Conservation (phyloP, 1,140 invertebrate species). For the Drosophila elegans region DNA sequence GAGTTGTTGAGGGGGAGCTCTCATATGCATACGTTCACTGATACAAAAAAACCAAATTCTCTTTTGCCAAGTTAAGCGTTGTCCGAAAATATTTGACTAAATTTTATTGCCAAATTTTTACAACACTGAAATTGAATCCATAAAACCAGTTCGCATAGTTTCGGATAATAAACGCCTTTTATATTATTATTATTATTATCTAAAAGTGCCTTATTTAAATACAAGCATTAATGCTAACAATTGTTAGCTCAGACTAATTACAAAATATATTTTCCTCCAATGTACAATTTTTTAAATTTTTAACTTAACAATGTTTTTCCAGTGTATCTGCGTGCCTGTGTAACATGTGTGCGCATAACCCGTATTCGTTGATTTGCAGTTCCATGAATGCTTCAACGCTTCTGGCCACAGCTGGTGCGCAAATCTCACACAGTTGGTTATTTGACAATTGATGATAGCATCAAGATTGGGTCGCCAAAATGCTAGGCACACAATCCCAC, state of each 20-base stretch:
- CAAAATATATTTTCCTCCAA: too few relatives aligned
- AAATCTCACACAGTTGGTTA: slow-evolving; percentile 82
- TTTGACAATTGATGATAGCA: slow-evolving; percentile 83
- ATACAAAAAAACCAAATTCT: not conserved
- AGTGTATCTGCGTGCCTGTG: slow-evolving; percentile 26
- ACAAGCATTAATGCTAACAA: too few relatives aligned
- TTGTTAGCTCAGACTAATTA: too few relatives aligned
- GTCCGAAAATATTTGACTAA: too few relatives aligned
- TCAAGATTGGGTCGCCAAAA: slow-evolving; percentile 78
- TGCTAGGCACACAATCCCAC: slow-evolving; percentile 35
- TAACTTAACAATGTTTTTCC: not conserved
- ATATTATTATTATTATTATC: too few relatives aligned
- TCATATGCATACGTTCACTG: slow-evolving; percentile 31
- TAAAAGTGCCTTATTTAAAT: too few relatives aligned
- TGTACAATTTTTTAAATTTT: not conserved
- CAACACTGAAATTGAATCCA: too few relatives aligned
- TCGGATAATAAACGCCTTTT: too few relatives aligned
- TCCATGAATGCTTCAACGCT: slow-evolving; percentile 81
- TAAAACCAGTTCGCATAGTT: too few relatives aligned
- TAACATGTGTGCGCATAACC: slow-evolving; percentile 20
- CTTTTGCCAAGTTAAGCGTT: too few relatives aligned
- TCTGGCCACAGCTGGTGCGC: slow-evolving; percentile 77
- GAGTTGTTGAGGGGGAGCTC: slow-evolving; percentile 60
- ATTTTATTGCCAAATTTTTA: too few relatives aligned
- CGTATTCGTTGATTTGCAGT: slow-evolving; percentile 68